Percentiles rank a stretch among this genome's conserved stretches.
Evolutionary conservation across 92 coral and sea anemone species (phyloP).

Genomic region (Bergia puertoricense): DNA sequence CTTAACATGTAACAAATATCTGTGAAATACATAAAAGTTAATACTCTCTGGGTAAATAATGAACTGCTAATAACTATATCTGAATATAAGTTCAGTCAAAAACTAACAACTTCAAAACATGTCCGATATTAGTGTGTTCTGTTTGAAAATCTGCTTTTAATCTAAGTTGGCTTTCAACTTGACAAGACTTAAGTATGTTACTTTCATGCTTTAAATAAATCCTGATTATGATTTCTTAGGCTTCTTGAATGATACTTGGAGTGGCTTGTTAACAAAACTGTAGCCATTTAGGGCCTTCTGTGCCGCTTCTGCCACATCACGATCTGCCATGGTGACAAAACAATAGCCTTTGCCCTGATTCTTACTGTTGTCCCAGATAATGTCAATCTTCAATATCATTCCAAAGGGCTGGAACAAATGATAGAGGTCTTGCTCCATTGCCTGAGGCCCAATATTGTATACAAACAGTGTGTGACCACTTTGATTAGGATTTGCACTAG

Average conservation of each 20-base stretch:
- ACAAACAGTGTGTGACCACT: constrained; percentile 67
- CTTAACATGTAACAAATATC: not conserved
- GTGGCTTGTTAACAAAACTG: constrained; percentile 54
- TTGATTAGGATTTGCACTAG: constrained; percentile 35
- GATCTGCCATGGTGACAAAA: constrained; percentile 82
- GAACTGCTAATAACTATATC: not conserved
- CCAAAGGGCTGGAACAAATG: constrained; percentile 73
- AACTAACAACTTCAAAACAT: not conserved
- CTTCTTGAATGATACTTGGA: constrained; percentile 78
- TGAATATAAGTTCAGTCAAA: not conserved
- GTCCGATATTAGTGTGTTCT: not conserved
- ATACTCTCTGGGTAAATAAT: too few species aligned
- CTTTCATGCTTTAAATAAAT: not conserved
- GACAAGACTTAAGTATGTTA: not conserved
- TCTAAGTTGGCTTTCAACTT: not conserved
- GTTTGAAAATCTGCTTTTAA: not conserved
- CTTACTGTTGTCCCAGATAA: constrained; percentile 84
- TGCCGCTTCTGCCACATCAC: constrained; percentile 69
- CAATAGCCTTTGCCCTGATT: constrained; percentile 79
- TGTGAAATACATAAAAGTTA: not conserved
- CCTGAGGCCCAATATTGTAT: constrained; percentile 72
- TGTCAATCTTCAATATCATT: constrained; percentile 65
- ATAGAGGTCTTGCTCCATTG: constrained; percentile 67
- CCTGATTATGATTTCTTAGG: constrained; percentile 41
- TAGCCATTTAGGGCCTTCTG: constrained; percentile 72